These are phyloP conservation scores for Coranthus polyacanthus DNA, from an alignment of 2,797 vertebrate species.

Conservation along the genomic window DNA sequence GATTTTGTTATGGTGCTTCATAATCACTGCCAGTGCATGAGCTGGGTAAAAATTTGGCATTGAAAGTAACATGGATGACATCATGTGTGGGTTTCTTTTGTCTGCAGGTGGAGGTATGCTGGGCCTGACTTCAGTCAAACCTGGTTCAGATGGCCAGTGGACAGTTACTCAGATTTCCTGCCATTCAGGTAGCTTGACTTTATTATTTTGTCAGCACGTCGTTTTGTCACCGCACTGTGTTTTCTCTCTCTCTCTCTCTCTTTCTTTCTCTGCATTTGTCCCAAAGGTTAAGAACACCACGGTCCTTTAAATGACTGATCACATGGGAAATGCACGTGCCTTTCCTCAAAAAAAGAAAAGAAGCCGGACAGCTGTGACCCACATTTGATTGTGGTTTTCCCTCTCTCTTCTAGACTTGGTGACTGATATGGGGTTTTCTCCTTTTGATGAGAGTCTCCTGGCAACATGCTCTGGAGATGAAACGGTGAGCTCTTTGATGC, in stretches of 20 bases:
- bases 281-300: too few relatives aligned
- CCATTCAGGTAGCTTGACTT: slow-evolving; percentile 88
- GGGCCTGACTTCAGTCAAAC: slow-evolving; percentile 86
- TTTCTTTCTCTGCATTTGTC: too few relatives aligned
- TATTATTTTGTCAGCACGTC: background rate
- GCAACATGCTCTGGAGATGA: slow-evolving; percentile 92
- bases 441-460: slow-evolving; percentile 92
- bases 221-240: background rate
- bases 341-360: slow-evolving; percentile 12
- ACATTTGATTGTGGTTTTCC: slow-evolving; percentile 3
- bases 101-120: slow-evolving; percentile 88
- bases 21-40: background rate
- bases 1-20: too few relatives aligned
- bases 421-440: slow-evolving; percentile 95
- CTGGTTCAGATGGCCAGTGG: slow-evolving; percentile 83
- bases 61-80: background rate
- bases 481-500: slow-evolving; percentile 83
- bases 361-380: slow-evolving; percentile 4
- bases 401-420: slow-evolving; percentile 86
- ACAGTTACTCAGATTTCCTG: slow-evolving; percentile 87
- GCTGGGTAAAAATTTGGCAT: background rate
- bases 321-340: slow-evolving; percentile 14
- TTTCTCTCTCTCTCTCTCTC: slow-evolving; percentile 21
- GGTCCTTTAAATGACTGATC: slow-evolving; percentile 1
- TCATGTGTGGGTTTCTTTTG: slow-evolving; percentile 30